Conservation (phyloP, 2,113 vertebrate genomes). For the Notarius lentiginosus region DNA sequence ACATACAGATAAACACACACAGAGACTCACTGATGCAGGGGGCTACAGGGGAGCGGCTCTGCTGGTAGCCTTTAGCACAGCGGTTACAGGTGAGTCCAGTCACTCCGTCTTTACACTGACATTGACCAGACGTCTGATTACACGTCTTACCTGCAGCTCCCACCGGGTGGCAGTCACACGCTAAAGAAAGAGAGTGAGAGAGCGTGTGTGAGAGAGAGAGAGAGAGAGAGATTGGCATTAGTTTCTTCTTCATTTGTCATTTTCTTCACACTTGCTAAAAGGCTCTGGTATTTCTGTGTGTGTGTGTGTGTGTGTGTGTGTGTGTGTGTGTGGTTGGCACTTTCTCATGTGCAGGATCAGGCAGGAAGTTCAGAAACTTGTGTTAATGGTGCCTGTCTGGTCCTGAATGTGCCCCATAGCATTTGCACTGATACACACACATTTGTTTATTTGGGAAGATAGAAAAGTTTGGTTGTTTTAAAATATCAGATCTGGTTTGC, state of each 20-base stretch:
- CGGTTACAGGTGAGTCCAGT: conserved; percentile 98
- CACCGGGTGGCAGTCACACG: conserved; percentile 96
- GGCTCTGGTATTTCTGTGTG: background rate
- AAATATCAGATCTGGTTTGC: background rate
- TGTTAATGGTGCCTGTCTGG: conserved; percentile 24
- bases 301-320: conserved; percentile 21
- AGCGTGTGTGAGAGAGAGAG: background rate
- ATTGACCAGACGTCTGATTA: conserved; percentile 98
- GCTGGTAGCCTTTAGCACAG: conserved; percentile 98
- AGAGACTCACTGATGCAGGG: conserved; percentile 93
- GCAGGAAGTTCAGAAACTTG: conserved; percentile 3
- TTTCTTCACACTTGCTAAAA: background rate
- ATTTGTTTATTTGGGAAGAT: background rate
- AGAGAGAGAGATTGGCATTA: conserved; percentile 31
- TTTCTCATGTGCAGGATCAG: conserved; percentile 6
- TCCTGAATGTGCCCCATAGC: conserved; percentile 30
- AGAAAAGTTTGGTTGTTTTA: background rate
- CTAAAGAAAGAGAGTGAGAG: conserved; percentile 53
- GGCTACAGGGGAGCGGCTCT: conserved; percentile 96
- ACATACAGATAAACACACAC: background rate
- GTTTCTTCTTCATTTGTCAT: background rate
- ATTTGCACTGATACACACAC: conserved; percentile 25
- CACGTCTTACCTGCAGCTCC: conserved; percentile 97
- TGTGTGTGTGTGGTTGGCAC: conserved; percentile 19
- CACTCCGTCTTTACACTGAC: conserved; percentile 97